These are phyloP conservation scores for Falcunculus frontatus DNA, from an alignment of 2,113 vertebrate genomes.

Conservation along the genomic window DNA sequence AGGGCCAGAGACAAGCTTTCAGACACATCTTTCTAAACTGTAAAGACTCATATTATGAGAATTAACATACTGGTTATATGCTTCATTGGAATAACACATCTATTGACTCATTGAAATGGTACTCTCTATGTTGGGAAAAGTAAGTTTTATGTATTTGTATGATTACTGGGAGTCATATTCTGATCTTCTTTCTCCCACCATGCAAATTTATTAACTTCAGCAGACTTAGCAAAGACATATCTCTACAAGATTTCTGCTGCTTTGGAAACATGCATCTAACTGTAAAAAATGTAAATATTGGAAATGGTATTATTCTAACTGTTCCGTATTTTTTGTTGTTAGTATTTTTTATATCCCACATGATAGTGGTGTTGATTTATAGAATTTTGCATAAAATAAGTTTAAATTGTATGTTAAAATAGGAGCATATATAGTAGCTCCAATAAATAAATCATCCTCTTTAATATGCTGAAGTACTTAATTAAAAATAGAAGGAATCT, in stretches of 20 bases:
- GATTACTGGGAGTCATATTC: background rate
- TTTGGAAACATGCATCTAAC: conserved; percentile 2
- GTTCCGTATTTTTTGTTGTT: conserved; percentile 43
- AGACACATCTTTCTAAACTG: background rate
- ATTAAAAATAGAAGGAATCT: background rate
- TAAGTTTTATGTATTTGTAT: background rate
- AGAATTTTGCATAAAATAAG: conserved; percentile 39
- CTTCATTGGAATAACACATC: background rate
- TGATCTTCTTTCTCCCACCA: background rate
- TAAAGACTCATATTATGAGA: background rate
- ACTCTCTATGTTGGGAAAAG: background rate
- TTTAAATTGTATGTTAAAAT: conserved; percentile 14
- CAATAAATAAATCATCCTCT: background rate
- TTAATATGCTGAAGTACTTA: background rate
- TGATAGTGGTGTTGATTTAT: conserved; percentile 22
- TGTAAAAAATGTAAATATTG: conserved; percentile 45
- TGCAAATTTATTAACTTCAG: background rate
- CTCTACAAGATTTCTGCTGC: background rate
- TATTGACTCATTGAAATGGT: background rate
- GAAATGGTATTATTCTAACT: conserved; percentile 40
- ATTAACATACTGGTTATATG: background rate
- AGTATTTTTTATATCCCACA: conserved; percentile 53
- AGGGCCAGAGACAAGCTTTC: background rate
- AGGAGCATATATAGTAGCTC: background rate
- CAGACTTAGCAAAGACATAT: background rate